Evolutionary conservation across 1,140 invertebrate genomes (phyloP).

Genomic region (Acromyrmex charruanus): DNA sequence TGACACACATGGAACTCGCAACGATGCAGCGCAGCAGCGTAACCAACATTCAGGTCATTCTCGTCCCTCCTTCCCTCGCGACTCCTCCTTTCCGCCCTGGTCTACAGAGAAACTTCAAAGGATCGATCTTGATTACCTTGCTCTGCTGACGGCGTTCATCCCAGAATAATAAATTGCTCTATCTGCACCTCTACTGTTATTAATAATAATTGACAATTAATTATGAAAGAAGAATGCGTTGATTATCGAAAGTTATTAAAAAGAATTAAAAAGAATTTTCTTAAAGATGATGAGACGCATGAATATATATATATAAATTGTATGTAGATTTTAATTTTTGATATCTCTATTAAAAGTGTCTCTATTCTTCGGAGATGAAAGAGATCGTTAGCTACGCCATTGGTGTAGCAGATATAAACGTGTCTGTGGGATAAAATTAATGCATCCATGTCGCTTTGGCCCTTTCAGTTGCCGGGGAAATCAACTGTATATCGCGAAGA

Average conservation of each 20-base stretch:
- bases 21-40: slow-evolving; percentile 17
- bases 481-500: slow-evolving; percentile 17
- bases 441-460: neutral
- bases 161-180: slow-evolving; percentile 40
- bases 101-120: slow-evolving; percentile 14
- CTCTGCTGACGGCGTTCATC: slow-evolving; percentile 4
- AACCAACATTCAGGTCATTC: slow-evolving; percentile 35
- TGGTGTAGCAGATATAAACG: slow-evolving; percentile 16
- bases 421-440: slow-evolving; percentile 37
- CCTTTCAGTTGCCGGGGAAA: slow-evolving; percentile 43
- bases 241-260: neutral
- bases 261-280: neutral
- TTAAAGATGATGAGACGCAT: neutral
- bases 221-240: neutral
- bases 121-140: slow-evolving; percentile 50
- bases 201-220: slow-evolving; percentile 40
- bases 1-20: slow-evolving; percentile 7
- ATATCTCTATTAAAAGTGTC: neutral
- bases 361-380: neutral
- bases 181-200: neutral
- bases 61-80: neutral
- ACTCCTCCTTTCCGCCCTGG: neutral
- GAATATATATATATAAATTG: neutral
- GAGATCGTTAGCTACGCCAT: slow-evolving; percentile 12
- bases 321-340: neutral